Percentiles rank a stretch among this genome's conserved stretches.
Evolutionary conservation across 1,140 invertebrate genomes (phyloP).

Genomic region (Teleogryllus occipitalis): DNA sequence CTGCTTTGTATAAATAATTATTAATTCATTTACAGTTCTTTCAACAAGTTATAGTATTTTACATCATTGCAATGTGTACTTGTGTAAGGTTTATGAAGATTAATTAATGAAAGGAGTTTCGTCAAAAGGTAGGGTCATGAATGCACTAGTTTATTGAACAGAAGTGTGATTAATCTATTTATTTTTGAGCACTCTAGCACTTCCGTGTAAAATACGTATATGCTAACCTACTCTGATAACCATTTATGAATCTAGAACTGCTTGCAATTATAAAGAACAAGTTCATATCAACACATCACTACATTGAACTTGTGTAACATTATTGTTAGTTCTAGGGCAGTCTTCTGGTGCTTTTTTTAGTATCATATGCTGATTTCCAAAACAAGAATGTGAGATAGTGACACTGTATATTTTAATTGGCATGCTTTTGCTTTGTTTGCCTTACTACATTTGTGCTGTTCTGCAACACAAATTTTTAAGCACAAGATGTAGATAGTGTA

Average conservation of each 20-base stretch:
- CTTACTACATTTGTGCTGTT: slow-evolving; percentile 17
- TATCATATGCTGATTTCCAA: background rate
- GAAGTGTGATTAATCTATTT: background rate
- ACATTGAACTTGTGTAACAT: background rate
- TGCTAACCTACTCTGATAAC: background rate
- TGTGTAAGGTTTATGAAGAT: slow-evolving; percentile 1
- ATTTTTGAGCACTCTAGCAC: background rate
- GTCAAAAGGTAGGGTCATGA: background rate
- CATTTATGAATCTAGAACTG: background rate
- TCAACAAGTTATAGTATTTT: background rate
- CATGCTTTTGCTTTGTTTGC: slow-evolving; percentile 12
- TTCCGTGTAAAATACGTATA: background rate
- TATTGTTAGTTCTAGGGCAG: background rate
- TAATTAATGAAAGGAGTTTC: background rate
- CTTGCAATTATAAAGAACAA: background rate
- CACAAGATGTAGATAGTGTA: background rate
- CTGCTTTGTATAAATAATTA: background rate
- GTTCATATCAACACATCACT: background rate
- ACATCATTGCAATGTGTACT: slow-evolving; percentile 11
- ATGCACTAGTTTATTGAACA: background rate
- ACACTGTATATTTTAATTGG: slow-evolving; percentile 10
- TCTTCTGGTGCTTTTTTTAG: background rate
- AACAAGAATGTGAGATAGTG: slow-evolving; percentile 2
- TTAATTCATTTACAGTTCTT: slow-evolving; percentile 7
- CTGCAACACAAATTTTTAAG: background rate